These are phyloP conservation scores for Xenopus borealis DNA, from an alignment of 2,113 vertebrate species.

Conservation along the genomic window DNA sequence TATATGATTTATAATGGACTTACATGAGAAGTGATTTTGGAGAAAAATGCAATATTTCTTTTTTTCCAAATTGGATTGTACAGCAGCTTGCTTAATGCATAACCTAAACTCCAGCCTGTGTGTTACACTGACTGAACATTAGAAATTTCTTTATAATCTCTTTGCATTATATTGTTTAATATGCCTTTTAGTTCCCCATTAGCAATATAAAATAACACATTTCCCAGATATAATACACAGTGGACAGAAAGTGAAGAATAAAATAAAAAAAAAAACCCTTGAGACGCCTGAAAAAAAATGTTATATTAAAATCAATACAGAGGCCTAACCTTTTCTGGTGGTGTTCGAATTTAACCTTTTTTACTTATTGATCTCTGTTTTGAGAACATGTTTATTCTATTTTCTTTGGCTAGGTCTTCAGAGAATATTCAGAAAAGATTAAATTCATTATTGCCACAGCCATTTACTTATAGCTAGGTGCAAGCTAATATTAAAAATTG, in stretches of 20 bases:
- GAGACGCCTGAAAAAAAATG: constrained; percentile 62
- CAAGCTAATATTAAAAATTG: too few species aligned
- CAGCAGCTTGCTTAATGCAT: neutral
- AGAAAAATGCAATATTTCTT: too few species aligned
- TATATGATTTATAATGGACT: too few species aligned
- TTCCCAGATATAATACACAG: constrained; percentile 44
- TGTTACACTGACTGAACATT: neutral
- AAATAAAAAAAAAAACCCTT: constrained; percentile 64
- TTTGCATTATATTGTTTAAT: neutral
- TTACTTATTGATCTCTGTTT: constrained; percentile 65
- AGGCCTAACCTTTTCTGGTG: constrained; percentile 64
- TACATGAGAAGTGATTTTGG: too few species aligned
- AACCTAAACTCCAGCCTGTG: neutral
- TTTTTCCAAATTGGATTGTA: neutral
- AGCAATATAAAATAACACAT: constrained; percentile 23
- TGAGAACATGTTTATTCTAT: constrained; percentile 73
- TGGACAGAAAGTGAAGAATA: constrained; percentile 62
- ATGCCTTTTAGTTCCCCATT: constrained; percentile 17
- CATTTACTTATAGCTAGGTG: constrained; percentile 43
- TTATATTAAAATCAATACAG: constrained; percentile 69
- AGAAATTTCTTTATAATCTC: neutral
- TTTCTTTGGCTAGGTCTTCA: constrained; percentile 57
- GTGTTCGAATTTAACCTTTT: constrained; percentile 62
- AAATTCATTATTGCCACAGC: constrained; percentile 48
- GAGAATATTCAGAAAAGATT: constrained; percentile 50